phyloP scores from a whole-genome alignment of 2,797 vertebrate species.

The Heliangelus exortis region DNA sequence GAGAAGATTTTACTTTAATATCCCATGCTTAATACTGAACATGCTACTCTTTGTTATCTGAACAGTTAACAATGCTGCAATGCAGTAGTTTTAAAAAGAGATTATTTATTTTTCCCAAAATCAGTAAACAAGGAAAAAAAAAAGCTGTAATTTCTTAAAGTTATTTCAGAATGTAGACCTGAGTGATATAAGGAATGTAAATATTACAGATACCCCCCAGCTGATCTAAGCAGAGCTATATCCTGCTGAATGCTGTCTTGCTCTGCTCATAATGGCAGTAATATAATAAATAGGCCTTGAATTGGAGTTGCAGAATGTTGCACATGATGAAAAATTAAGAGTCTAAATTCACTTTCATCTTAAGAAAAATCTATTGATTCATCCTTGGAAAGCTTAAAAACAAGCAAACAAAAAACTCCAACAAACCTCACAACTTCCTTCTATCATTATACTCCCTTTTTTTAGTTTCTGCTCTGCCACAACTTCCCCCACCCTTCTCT shows the following conservation, averaged over 20 bases:
- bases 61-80: background rate
- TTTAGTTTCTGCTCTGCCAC: background rate
- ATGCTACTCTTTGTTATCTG: background rate
- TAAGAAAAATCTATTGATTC: background rate
- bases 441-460: background rate
- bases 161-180: slow-evolving; percentile 22
- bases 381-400: background rate
- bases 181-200: background rate
- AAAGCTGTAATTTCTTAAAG: background rate
- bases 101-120: background rate
- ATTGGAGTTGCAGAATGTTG: background rate
- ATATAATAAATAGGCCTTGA: background rate
- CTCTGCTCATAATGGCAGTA: background rate
- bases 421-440: background rate
- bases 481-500: background rate
- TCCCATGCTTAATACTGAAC: background rate
- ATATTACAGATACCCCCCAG: background rate
- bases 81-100: background rate
- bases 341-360: background rate
- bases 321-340: background rate
- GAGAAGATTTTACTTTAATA: slow-evolving; percentile 9
- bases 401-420: background rate
- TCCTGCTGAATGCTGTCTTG: slow-evolving; percentile 8
- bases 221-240: background rate
- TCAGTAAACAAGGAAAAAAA: background rate